These are phyloP conservation scores for Pollenia griseotomentosa DNA, from an alignment of 2,888 invertebrate species.

Conservation along the genomic window DNA sequence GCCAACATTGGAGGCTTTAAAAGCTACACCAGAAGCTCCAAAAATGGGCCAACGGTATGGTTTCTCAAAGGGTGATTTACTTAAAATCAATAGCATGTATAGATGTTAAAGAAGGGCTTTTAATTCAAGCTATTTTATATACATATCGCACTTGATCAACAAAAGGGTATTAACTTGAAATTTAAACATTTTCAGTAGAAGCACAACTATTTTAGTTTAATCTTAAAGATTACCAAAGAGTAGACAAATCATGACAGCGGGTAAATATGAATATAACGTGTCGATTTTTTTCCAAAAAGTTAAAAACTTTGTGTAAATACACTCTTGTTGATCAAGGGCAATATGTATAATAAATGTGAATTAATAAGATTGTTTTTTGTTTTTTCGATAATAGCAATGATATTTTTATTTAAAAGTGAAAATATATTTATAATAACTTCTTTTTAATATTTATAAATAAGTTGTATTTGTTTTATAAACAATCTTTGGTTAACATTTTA, in stretches of 20 bases:
- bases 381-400: conserved; percentile 36
- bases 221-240: too few species aligned
- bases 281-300: too few species aligned
- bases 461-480: conserved; percentile 21
- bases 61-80: conserved; percentile 80
- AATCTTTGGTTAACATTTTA: conserved; percentile 58
- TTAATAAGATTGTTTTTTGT: background rate
- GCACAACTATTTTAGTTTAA: too few species aligned
- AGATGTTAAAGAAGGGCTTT: conserved; percentile 74
- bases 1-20: conserved; percentile 89
- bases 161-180: too few species aligned
- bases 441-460: conserved; percentile 29
- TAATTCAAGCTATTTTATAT: background rate
- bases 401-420: conserved; percentile 53
- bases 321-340: background rate
- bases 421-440: conserved; percentile 12
- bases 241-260: too few species aligned
- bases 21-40: conserved; percentile 79
- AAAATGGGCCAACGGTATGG: conserved; percentile 81
- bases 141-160: too few species aligned
- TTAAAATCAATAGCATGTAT: conserved; percentile 82
- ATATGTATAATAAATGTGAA: background rate
- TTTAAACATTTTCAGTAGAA: too few species aligned
- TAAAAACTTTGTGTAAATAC: too few species aligned
- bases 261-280: too few species aligned